These are phyloP conservation scores for Poeciliopsis paucimaculata DNA, from an alignment of 2,797 vertebrate genomes.

Conservation along the genomic window DNA sequence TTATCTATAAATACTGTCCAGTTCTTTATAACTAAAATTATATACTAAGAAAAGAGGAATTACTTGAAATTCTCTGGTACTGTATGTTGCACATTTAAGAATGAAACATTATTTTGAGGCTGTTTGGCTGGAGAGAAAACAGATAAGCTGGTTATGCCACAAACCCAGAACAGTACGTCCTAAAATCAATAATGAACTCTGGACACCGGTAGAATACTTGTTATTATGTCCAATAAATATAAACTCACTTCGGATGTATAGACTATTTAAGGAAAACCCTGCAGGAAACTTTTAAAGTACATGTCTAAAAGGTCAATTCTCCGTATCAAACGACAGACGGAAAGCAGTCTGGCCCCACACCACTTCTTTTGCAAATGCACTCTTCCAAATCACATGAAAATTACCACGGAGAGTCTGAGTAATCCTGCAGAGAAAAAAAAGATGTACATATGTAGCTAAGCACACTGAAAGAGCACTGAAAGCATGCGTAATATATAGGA, in stretches of 20 bases:
- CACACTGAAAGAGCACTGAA: neutral
- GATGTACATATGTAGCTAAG: neutral
- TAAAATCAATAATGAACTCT: constrained; percentile 8
- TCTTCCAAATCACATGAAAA: neutral
- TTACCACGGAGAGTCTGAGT: neutral
- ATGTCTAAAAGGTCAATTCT: neutral
- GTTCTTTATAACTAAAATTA: neutral
- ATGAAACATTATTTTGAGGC: neutral
- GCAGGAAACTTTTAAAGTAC: neutral
- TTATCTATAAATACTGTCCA: neutral
- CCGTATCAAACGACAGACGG: neutral
- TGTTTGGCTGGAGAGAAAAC: neutral
- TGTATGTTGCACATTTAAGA: neutral
- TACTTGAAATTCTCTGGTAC: neutral
- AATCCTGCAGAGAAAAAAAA: neutral
- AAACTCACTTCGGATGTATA: neutral
- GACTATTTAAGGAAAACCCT: neutral
- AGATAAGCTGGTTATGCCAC: constrained; percentile 2
- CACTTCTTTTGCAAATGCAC: neutral
- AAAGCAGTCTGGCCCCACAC: neutral
- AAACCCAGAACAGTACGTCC: constrained; percentile 3
- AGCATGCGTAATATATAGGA: neutral
- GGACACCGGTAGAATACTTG: neutral
- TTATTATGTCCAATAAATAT: neutral
- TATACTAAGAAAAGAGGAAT: neutral